Base-by-base conservation (phyloP, 2,888 invertebrate genomes). In the Diaperis boleti region DNA sequence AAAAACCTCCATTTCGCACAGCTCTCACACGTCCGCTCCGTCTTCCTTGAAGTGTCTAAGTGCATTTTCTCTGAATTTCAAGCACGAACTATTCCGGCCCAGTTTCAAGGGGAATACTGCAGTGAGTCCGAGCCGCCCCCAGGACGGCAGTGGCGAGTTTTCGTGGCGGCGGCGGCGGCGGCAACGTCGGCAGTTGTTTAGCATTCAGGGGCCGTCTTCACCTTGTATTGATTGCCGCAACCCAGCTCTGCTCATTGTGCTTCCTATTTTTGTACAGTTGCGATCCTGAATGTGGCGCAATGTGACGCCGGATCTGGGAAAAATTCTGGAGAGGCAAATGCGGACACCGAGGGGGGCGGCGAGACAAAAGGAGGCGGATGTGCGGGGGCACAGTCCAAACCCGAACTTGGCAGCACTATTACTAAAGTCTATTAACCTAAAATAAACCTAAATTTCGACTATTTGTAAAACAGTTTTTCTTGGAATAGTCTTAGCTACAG, bases 201-300 rank as follows among this genome's bases (percentile, higher is more conserved):
- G 86, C 85, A 87, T 87, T 85, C 87, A 82, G 83, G 72, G 72
- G 82, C 82, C 83, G 85, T 84, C 80, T 83, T 83, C 80, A 84
- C 83, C 85, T 85, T 83, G 86, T 87, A 87, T 87, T 87, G 87
- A 87, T 87, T 87, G 86, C 84, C 81, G 81, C 83, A 83, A 77
- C 79, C 75, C 76, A 65, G 64, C 66, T 64, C 62, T 55, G 55
- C 64, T 65, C 63, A 62, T 62, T 62, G 62, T 62, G 62, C 55
- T 56, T 56, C 56, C 62, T 56, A 56, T 62, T 56, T 62, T 62
- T 62, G 49, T 39, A 56, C 62, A 62, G 55, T 62, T 56, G 55
- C 55, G 56, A 47, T 45, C 39, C 61, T 31, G 22, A 56, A 55
- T 55, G 54, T 61, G 54, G 45, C 45, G 54, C 54, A 54, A 54